Base-by-base conservation (phyloP, 2,888 invertebrate species). In the Limnephilus rhombicus region DNA sequence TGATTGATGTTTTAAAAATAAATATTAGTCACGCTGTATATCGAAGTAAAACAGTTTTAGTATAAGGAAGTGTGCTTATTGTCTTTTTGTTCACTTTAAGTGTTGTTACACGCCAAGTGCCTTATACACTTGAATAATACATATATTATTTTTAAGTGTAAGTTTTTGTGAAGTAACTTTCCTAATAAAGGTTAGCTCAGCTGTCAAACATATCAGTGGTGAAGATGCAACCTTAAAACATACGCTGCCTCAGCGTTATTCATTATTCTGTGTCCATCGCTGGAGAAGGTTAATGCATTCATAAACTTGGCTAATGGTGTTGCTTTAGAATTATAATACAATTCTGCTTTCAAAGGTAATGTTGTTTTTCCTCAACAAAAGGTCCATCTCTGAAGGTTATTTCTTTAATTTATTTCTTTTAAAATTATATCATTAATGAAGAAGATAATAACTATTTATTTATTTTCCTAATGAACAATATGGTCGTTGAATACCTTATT, bases 61-160 rank as follows among this genome's bases (percentile, higher is more conserved):
- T 68, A 24, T 24, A 68, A 68, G 18, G 68, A 9, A 68, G 68
- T 68, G 68, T 68, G 68, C 68, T 68, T 68, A 24, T 68, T 68
- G 68, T 68, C 68, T 68, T 68, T 89, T 80, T 34, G 80, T 89
- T 80, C 88, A 80, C 88, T 89, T 89, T n/a, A 34, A 80, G 80
- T 89, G 88, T 89, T 89, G 88, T 89, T 80, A 80, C 31, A 89
- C 88, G 34, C 88, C 24, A 89, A 80, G 88, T 89, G 88, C 88
- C 88, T 89, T 89, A 87, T 87, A 80, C 88, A 89, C 80, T 89
- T 80, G 88, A 89, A 89, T 80, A 86, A 86, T 45, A 34, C 34
- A 34, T 34, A 86, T 86, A 86, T 86, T 86, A 85, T 85, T 41
- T 86, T 86, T 86, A 86, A 86, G 86, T 29, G 45, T 86, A 86